Evolutionary conservation across 2,113 vertebrate genomes (phyloP).

Genomic region (Plecturocebus donacophilus): DNA sequence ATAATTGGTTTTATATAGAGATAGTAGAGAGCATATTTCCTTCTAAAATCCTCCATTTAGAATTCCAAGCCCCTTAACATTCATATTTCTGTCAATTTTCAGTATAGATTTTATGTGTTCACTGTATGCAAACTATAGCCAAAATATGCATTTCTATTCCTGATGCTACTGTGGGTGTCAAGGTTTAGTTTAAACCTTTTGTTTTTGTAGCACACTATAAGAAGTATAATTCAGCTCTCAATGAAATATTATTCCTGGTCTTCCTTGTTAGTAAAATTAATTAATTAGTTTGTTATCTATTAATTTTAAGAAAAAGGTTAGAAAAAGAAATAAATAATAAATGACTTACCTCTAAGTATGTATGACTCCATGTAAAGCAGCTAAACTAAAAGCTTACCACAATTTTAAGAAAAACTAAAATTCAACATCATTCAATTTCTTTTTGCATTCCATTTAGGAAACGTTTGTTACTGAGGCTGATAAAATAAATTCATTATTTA

Average conservation of each 20-base stretch:
- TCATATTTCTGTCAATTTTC: constrained; percentile 83
- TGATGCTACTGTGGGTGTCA: constrained; percentile 47
- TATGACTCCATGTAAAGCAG: constrained; percentile 26
- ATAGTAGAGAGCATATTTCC: constrained; percentile 75
- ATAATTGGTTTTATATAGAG: constrained; percentile 57
- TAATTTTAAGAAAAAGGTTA: constrained; percentile 39
- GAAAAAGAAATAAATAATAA: constrained; percentile 21
- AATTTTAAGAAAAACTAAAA: constrained; percentile 46
- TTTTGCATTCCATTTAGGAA: constrained; percentile 30
- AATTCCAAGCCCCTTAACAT: constrained; percentile 86
- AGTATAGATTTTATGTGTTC: constrained; percentile 78
- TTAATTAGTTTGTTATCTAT: constrained; percentile 56
- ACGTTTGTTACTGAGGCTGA: constrained; percentile 31
- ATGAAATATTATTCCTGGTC: constrained; percentile 45
- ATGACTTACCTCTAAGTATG: constrained; percentile 62
- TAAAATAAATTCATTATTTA: constrained; percentile 51
- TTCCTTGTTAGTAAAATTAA: constrained; percentile 68
- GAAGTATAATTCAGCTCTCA: constrained; percentile 61
- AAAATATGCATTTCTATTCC: constrained; percentile 66
- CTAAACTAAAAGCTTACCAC: constrained; percentile 37
- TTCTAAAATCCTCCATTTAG: constrained; percentile 83
- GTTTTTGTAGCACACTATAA: constrained; percentile 65
- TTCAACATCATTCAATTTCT: constrained; percentile 20
- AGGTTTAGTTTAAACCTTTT: constrained; percentile 69
- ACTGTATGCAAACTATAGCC: constrained; percentile 68